Evolutionary conservation across 2,797 vertebrate genomes (phyloP).

Genomic region (Merluccius polli): DNA sequence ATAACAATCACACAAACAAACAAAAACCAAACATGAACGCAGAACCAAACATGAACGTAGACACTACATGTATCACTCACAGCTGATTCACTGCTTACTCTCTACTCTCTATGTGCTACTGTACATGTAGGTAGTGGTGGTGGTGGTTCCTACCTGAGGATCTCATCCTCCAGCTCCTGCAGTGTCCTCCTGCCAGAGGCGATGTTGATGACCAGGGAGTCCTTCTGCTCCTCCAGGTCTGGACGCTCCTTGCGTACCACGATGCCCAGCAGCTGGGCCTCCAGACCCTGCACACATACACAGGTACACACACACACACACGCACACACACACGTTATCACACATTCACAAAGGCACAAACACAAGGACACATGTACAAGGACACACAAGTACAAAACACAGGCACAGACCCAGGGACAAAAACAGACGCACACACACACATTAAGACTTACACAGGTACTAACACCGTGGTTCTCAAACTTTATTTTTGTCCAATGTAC

Average conservation of each 20-base stretch:
- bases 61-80: neutral
- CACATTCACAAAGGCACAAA: slow-evolving; percentile 8
- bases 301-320: slow-evolving; percentile 2
- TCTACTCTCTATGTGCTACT: neutral
- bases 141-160: slow-evolving; percentile 74
- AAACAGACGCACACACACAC: slow-evolving; percentile 7
- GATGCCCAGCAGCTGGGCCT: slow-evolving; percentile 83
- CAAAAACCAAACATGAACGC: too few species aligned
- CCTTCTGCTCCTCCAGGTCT: slow-evolving; percentile 86
- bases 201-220: slow-evolving; percentile 82
- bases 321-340: slow-evolving; percentile 2
- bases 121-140: too few species aligned
- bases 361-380: neutral
- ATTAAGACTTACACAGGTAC: slow-evolving; percentile 10
- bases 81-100: neutral
- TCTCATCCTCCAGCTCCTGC: slow-evolving; percentile 86
- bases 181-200: slow-evolving; percentile 81
- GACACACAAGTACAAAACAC: too few species aligned
- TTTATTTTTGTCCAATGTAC: too few species aligned
- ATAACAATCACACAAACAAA: neutral
- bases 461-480: too few species aligned
- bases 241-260: slow-evolving; percentile 86
- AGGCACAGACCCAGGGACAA: slow-evolving; percentile 1
- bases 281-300: slow-evolving; percentile 75
- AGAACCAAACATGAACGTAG: neutral